A percentile compares a stretch with the other conserved stretches of the same genome.
Conservation (phyloP, 1,140 invertebrate genomes). For the Neotoxoptera formosana region DNA sequence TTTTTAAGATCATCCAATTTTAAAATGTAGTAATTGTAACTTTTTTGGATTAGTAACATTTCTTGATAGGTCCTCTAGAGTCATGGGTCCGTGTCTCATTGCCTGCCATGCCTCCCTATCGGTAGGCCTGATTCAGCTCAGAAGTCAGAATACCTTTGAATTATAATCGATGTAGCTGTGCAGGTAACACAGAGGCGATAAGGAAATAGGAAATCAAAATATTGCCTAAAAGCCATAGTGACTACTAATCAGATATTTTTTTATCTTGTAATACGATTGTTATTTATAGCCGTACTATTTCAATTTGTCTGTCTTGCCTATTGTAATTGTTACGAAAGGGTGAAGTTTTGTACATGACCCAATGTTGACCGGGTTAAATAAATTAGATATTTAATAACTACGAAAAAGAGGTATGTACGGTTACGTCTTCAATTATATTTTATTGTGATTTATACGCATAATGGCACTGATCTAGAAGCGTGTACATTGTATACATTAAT, state of each 20-base stretch:
- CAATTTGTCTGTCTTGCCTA: neutral
- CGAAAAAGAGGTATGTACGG: neutral
- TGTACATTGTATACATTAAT: neutral
- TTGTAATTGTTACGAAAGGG: neutral
- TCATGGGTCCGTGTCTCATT: too few species aligned
- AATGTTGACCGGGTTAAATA: neutral
- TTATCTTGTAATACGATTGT: neutral
- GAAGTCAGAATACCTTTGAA: too few species aligned
- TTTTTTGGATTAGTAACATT: too few species aligned
- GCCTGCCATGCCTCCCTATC: too few species aligned
- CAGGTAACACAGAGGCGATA: neutral
- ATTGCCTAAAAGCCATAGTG: neutral
- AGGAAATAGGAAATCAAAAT: neutral
- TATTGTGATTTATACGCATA: neutral
- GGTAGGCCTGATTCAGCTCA: too few species aligned
- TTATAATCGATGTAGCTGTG: too few species aligned
- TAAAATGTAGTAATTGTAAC: too few species aligned
- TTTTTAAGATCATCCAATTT: too few species aligned
- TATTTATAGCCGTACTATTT: neutral
- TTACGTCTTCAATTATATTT: neutral
- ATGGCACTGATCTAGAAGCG: neutral
- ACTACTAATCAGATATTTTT: neutral
- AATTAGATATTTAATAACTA: slow-evolving; percentile 3
- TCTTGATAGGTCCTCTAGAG: too few species aligned
- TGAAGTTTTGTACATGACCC: neutral